A percentile compares a stretch with the other conserved stretches of the same genome.
phyloP scores from a whole-genome alignment of 1,140 invertebrate species.

The Metopolophium dirhodum region DNA sequence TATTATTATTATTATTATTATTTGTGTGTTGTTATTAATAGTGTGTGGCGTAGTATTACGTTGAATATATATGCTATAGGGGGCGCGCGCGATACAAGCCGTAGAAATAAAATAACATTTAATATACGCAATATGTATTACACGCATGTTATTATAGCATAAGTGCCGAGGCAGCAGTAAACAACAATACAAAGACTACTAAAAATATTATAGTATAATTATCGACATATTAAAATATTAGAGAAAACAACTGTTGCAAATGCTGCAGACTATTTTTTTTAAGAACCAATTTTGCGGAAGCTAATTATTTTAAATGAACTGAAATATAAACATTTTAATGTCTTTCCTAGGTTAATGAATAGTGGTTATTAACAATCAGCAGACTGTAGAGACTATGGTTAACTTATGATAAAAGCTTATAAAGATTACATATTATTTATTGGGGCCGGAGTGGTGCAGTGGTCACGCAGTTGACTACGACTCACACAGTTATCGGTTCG shows the following conservation, averaged over 20 bases:
- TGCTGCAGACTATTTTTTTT: background rate
- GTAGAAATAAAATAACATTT: background rate
- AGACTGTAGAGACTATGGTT: too few species aligned
- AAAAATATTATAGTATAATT: background rate
- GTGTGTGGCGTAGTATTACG: background rate
- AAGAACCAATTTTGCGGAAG: background rate
- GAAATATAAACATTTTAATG: too few species aligned
- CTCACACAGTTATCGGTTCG: too few species aligned
- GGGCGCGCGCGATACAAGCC: background rate
- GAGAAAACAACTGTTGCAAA: background rate
- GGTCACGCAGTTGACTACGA: too few species aligned
- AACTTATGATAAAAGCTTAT: too few species aligned
- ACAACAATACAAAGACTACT: background rate
- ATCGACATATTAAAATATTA: background rate
- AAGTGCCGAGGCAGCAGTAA: background rate
- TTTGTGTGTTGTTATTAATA: slow-evolving; percentile 28
- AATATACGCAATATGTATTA: background rate
- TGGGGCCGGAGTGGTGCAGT: too few species aligned
- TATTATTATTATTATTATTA: slow-evolving; percentile 25
- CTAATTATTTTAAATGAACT: background rate
- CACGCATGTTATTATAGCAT: background rate
- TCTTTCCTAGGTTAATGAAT: too few species aligned
- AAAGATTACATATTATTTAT: background rate
- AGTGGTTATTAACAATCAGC: too few species aligned
- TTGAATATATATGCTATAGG: background rate